These are phyloP conservation scores for Abramis brama DNA, from an alignment of 2,113 vertebrate genomes.

Conservation along the genomic window DNA sequence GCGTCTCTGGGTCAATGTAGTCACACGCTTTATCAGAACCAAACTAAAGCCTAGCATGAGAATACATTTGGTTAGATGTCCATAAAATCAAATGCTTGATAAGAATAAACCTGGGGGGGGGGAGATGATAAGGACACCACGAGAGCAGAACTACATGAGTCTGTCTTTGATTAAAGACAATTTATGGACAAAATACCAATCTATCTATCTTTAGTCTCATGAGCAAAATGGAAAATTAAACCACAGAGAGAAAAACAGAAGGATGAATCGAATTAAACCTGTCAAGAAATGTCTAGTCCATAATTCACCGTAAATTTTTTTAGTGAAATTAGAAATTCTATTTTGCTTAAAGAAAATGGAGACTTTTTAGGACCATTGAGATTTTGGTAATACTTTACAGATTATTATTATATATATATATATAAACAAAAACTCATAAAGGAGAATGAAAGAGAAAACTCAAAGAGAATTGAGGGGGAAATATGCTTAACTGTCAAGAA, in stretches of 20 bases:
- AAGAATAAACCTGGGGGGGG: slow-evolving; percentile 1
- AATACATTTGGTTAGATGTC: background rate
- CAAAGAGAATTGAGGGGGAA: background rate
- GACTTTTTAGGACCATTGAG: background rate
- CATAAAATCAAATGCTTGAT: slow-evolving; percentile 14
- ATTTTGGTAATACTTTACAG: background rate
- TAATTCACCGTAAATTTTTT: background rate
- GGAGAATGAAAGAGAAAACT: no score
- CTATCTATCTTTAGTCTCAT: background rate
- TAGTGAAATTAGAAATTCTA: slow-evolving; percentile 49
- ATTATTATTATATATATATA: no score
- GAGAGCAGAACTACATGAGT: background rate
- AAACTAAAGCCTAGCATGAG: slow-evolving; percentile 4
- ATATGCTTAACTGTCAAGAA: background rate
- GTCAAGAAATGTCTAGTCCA: background rate
- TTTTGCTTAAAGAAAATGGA: background rate
- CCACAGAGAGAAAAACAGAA: background rate
- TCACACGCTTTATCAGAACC: slow-evolving; percentile 8
- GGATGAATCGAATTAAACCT: background rate
- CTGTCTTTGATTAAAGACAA: slow-evolving; percentile 6
- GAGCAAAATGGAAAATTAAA: background rate
- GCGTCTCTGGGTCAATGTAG: background rate
- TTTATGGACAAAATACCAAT: background rate
- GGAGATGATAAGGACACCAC: background rate
- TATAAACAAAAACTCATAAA: no score